phyloP scores from a whole-genome alignment of 30 jellyfish, hydroid and myxozoan species.

The Chrysaora quinquecirrha region DNA sequence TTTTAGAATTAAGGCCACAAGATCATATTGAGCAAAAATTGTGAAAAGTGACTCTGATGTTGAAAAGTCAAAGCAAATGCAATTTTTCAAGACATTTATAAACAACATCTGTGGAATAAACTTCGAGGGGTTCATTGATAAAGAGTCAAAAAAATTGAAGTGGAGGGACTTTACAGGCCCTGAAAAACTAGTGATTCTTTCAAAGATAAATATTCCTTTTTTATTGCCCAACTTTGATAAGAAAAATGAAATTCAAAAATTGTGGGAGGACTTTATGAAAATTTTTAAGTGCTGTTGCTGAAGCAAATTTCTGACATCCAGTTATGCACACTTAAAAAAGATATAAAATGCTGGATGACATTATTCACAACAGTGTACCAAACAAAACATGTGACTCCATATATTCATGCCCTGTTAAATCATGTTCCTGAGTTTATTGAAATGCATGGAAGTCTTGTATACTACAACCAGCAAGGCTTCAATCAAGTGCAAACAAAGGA shows the following conservation, averaged over 20 bases:
- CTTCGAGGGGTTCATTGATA: constrained; percentile 3
- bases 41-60: not conserved
- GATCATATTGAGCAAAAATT: constrained; percentile 8
- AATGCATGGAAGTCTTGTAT: not conserved
- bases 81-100: constrained; percentile 3
- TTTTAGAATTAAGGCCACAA: constrained; percentile 13
- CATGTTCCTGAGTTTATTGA: constrained; percentile 10
- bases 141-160: not conserved
- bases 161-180: constrained; percentile 51
- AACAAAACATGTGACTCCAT: not conserved
- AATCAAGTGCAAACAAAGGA: not conserved
- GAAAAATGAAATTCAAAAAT: not conserved
- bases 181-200: constrained; percentile 18
- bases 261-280: constrained; percentile 39
- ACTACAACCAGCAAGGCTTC: constrained; percentile 9
- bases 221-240: constrained; percentile 10
- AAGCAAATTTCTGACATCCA: not conserved
- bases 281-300: not conserved
- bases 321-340: not conserved
- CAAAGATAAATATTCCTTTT: constrained; percentile 3
- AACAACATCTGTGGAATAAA: not conserved
- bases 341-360: not conserved
- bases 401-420: not conserved
- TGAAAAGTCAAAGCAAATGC: constrained; percentile 10
- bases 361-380: not conserved